Conservation (phyloP, 2,888 invertebrate species). For the Xylophagus ater region DNA sequence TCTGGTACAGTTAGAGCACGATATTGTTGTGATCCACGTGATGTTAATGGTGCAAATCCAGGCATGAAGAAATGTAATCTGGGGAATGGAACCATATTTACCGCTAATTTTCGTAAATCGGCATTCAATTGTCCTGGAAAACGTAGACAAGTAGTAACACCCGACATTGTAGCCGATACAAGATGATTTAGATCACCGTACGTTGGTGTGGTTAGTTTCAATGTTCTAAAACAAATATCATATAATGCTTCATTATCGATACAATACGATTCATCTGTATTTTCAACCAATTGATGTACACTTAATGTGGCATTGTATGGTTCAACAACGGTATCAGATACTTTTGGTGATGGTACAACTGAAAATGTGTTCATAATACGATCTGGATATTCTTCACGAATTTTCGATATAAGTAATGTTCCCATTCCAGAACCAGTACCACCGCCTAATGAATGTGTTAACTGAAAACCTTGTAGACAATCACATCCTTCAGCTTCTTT, state of each 20-base stretch:
- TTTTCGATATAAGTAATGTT: conserved; percentile 89
- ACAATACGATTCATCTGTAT: conserved; percentile 85
- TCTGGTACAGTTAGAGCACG: conserved; percentile 86
- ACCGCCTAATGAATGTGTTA: conserved; percentile 90
- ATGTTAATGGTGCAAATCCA: conserved; percentile 91
- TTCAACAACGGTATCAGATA: conserved; percentile 86
- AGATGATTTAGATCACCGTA: conserved; percentile 91
- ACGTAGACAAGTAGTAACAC: conserved; percentile 79
- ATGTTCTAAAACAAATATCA: conserved; percentile 86
- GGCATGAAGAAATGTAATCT: conserved; percentile 96
- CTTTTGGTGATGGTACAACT: conserved; percentile 77
- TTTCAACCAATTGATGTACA: conserved; percentile 80
- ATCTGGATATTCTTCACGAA: conserved; percentile 95
- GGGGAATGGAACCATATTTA: conserved; percentile 98
- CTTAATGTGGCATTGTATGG: conserved; percentile 88
- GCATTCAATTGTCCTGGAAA: conserved; percentile 95
- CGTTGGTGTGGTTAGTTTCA: conserved; percentile 81
- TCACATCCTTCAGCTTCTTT: conserved; percentile 89
- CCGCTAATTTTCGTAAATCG: conserved; percentile 82
- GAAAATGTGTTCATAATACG: conserved; percentile 97
- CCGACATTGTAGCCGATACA: conserved; percentile 78
- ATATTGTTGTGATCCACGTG: conserved; percentile 84
- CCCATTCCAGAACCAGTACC: conserved; percentile 97
- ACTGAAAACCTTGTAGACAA: conserved; percentile 87
- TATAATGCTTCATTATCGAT: conserved; percentile 91